Conservation (phyloP, 1,140 invertebrate genomes). For the Temnothorax longispinosus region DNA sequence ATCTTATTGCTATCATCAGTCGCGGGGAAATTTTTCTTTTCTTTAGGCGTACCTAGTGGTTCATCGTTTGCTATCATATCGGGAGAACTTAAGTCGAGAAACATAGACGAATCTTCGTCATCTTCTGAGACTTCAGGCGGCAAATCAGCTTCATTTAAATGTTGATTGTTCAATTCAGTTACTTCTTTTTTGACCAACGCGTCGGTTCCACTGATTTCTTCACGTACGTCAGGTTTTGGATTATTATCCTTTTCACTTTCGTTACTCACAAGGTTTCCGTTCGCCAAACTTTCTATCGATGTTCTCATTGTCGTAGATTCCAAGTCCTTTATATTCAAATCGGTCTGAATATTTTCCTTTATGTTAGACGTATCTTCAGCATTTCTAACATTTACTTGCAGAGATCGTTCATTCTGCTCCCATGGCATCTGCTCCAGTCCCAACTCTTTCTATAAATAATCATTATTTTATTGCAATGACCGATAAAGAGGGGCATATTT, state of each 20-base stretch:
- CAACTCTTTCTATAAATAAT: constrained; percentile 85
- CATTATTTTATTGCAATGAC: neutral
- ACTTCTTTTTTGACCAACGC: neutral
- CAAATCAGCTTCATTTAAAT: constrained; percentile 26
- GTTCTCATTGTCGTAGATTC: neutral
- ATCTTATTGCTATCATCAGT: constrained; percentile 5
- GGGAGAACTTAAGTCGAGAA: constrained; percentile 40
- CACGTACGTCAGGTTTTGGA: neutral
- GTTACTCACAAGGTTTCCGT: neutral
- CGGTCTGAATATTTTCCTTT: neutral
- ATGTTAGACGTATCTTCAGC: neutral
- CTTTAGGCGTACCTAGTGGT: neutral
- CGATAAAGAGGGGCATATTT: constrained; percentile 53
- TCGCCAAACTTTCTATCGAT: neutral
- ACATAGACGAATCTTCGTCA: neutral
- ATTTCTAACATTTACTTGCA: constrained; percentile 32
- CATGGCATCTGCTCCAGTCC: constrained; percentile 84
- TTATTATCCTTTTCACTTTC: constrained; percentile 2
- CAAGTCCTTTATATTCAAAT: neutral
- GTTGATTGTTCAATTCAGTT: constrained; percentile 1
- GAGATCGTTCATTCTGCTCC: constrained; percentile 73
- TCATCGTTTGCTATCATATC: constrained; percentile 40
- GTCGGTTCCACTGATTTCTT: neutral
- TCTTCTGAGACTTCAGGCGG: constrained; percentile 3
- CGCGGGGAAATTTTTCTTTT: neutral